phyloP scores from a whole-genome alignment of 2,797 vertebrate genomes.

The Labeo calbasu region DNA sequence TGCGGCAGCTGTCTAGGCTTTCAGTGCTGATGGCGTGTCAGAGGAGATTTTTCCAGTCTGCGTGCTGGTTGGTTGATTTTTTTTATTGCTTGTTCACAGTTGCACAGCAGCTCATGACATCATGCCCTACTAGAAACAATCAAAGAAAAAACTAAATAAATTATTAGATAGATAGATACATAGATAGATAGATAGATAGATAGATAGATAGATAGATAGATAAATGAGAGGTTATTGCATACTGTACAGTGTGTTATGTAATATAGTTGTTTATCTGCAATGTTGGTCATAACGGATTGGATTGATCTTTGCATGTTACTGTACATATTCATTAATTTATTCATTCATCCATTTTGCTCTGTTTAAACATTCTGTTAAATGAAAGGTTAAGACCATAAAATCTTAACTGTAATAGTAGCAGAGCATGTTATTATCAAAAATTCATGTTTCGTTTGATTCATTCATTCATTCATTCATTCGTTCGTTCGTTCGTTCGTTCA shows the following conservation, averaged over 20 bases:
- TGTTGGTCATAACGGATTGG: not conserved
- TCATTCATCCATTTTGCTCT: too few species aligned
- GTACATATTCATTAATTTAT: not conserved
- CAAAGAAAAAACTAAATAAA: not conserved
- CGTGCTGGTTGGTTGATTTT: constrained; percentile 14
- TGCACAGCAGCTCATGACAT: constrained; percentile 18
- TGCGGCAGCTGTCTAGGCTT: constrained; percentile 23
- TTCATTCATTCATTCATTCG: too few species aligned
- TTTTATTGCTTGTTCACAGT: constrained; percentile 28
- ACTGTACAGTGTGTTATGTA: not conserved
- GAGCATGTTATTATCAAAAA: too few species aligned
- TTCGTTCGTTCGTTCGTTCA: not conserved
- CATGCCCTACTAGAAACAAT: constrained; percentile 11
- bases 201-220: too few species aligned
- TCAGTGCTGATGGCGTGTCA: constrained; percentile 17
- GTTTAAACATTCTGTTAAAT: too few species aligned
- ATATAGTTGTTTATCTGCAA: not conserved
- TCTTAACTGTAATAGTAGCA: too few species aligned
- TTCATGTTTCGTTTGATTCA: too few species aligned
- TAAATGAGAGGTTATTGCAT: not conserved
- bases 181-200: too few species aligned
- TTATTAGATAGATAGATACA: too few species aligned
- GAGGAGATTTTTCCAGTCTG: constrained; percentile 18
- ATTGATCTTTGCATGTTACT: not conserved
- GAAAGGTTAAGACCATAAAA: too few species aligned